A percentile compares a stretch with the other conserved stretches of the same genome.
These are phyloP conservation scores for Gymnoscopelus microlampas DNA, from an alignment of 2,797 vertebrate species.

Conservation along the genomic window DNA sequence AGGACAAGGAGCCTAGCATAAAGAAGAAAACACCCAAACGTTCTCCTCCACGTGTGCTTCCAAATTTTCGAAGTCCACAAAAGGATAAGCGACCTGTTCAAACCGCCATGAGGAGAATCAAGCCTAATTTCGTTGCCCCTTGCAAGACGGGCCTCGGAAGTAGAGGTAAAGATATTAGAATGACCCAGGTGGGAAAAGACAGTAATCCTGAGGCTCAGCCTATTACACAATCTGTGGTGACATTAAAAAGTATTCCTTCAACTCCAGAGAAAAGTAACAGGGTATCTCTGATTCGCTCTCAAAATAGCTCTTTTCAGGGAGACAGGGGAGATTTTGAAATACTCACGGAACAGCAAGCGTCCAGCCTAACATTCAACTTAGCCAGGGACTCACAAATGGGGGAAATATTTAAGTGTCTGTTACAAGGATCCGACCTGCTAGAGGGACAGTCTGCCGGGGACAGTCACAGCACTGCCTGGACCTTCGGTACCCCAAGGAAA, in stretches of 20 bases:
- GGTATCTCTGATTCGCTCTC: slow-evolving; percentile 61
- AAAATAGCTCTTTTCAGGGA: slow-evolving; percentile 67
- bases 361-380: slow-evolving; percentile 94
- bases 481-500: slow-evolving; percentile 77
- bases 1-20: slow-evolving; percentile 47
- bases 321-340: slow-evolving; percentile 90
- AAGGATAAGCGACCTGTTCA: slow-evolving; percentile 3
- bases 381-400: slow-evolving; percentile 98
- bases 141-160: slow-evolving; percentile 80
- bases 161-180: slow-evolving; percentile 83
- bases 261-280: slow-evolving; percentile 59
- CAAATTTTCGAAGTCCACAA: slow-evolving; percentile 19
- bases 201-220: slow-evolving; percentile 5
- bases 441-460: slow-evolving; percentile 75
- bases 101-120: slow-evolving; percentile 3
- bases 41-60: slow-evolving; percentile 18
- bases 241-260: slow-evolving; percentile 33
- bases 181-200: slow-evolving; percentile 55
- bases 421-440: slow-evolving; percentile 92
- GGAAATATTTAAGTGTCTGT: slow-evolving; percentile 95
- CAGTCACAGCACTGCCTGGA: slow-evolving; percentile 58
- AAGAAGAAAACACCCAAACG: slow-evolving; percentile 43
- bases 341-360: slow-evolving; percentile 92
- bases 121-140: slow-evolving; percentile 30
- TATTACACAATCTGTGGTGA: slow-evolving; percentile 10